A percentile compares a stretch with the other conserved stretches of the same genome.
Conservation (phyloP, 2,113 vertebrate species). For the Microtus oregoni region DNA sequence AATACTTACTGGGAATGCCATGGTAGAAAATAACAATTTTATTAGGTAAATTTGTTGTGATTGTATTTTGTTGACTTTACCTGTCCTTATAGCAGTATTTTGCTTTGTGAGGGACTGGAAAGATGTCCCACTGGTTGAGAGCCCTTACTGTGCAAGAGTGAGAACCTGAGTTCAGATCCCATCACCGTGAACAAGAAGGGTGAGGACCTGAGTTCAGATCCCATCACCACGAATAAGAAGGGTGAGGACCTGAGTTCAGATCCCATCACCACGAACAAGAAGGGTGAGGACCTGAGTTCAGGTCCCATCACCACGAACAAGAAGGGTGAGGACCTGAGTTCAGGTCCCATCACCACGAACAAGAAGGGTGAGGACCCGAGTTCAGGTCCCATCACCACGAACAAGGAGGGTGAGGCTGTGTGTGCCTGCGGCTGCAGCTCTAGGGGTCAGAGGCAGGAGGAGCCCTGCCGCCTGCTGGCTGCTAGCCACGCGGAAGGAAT, state of each 20-base stretch:
- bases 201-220: not conserved
- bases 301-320: too few species aligned
- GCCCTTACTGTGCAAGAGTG: not conserved
- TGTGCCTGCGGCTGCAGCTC: not conserved
- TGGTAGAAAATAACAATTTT: conserved; percentile 7
- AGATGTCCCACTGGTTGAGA: not conserved
- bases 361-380: not conserved
- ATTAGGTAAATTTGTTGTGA: not conserved
- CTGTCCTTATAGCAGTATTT: not conserved
- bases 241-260: not conserved
- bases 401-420: not conserved
- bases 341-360: not conserved
- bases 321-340: not conserved
- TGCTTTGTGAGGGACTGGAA: not conserved
- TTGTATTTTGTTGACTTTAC: conserved; percentile 10
- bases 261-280: too few species aligned
- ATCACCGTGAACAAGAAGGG: too few species aligned
- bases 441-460: not conserved
- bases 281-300: too few species aligned
- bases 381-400: not conserved
- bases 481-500: too few species aligned
- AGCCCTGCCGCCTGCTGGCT: not conserved
- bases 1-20: not conserved
- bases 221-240: too few species aligned
- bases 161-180: not conserved